Evolutionary conservation across 2,113 vertebrate genomes (phyloP), one percentile per base, ranked within the genome.

Genomic region (Cricetomys ansorgei): DNA sequence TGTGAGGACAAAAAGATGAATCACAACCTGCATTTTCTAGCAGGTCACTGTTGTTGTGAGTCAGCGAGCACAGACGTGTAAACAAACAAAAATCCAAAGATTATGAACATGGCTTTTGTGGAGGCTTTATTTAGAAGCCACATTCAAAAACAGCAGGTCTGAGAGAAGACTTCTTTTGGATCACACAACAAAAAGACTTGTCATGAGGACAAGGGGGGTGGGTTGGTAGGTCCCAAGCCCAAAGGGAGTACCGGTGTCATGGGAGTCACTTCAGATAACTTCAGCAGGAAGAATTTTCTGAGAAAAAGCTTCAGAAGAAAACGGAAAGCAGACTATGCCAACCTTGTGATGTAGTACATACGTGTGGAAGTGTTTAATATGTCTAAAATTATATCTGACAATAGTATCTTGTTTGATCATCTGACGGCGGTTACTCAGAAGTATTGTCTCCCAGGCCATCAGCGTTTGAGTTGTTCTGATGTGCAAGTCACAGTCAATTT

Each of bases 1-100:
- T 73, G 72, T 90, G 69, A 86, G 70, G 59, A 43, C 65, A 55
- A 11, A 84, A 69, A 92, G 75, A 73, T 96, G 75, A 84, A 73
- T 81, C 12, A 23, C 70, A 73, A 45, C 17, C 40, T 86, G 37
- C 91, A 80, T 29, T 27, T 94, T 80, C 23, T 12, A 93, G 53
- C 9, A 86, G 57, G n/a, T 65, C 65, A 45, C 37, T 43, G 34
- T 48, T 55, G 45, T 31, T 50, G 12, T 45, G 50, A 50, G 19
- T 89, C 85, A 45, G 65, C 75, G 75, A 67, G 50, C 2, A 48
- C 62, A 29, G 31, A 96, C 55, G 57, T 57, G 9, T 17, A 87
- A 86, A 72, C 29, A 90, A 83, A 83, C 34, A 53, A 19, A 91
- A 40, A 76, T 88, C 70, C n/a, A 69, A n/a, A n/a, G 55, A 57